Percentiles rank a stretch among this genome's conserved stretches.
Evolutionary conservation across 2,888 invertebrate genomes (phyloP).

Genomic region (Scaptomyza tumidula): DNA sequence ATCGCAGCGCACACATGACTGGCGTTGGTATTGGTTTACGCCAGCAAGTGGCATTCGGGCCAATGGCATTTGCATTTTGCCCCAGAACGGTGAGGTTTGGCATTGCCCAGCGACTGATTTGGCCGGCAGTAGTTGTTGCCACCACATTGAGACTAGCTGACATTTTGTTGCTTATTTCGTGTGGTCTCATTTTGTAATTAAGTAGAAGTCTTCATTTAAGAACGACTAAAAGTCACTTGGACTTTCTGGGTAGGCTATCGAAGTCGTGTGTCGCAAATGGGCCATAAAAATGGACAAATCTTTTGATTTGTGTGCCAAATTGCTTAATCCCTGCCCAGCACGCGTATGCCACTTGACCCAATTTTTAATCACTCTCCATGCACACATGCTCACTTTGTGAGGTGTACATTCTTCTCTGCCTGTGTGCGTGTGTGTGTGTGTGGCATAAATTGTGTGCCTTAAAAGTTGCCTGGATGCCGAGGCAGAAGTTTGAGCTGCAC

Average conservation of each 20-base stretch:
- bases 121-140: constrained; percentile 14
- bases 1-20: constrained; percentile 19
- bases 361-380: constrained; percentile 78
- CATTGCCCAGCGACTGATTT: constrained; percentile 41
- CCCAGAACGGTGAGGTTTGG: constrained; percentile 53
- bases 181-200: constrained; percentile 44
- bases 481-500: constrained; percentile 70
- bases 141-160: constrained; percentile 5
- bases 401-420: constrained; percentile 1
- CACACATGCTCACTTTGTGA: constrained; percentile 56
- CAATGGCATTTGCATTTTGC: constrained; percentile 46
- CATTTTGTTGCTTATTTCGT: constrained; percentile 47
- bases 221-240: constrained; percentile 10
- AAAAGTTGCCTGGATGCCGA: constrained; percentile 57
- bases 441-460: constrained; percentile 73
- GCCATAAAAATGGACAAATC: constrained; percentile 66
- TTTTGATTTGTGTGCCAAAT: constrained; percentile 78
- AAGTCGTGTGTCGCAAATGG: constrained; percentile 12
- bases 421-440: constrained; percentile 20
- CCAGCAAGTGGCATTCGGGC: constrained; percentile 24
- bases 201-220: constrained; percentile 39
- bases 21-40: constrained; percentile 37
- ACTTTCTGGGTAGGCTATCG: background rate
- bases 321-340: constrained; percentile 67
- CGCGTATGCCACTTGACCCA: constrained; percentile 81